These are phyloP conservation scores for Uropetala carovei DNA, from an alignment of 2,888 invertebrate species.

Conservation along the genomic window DNA sequence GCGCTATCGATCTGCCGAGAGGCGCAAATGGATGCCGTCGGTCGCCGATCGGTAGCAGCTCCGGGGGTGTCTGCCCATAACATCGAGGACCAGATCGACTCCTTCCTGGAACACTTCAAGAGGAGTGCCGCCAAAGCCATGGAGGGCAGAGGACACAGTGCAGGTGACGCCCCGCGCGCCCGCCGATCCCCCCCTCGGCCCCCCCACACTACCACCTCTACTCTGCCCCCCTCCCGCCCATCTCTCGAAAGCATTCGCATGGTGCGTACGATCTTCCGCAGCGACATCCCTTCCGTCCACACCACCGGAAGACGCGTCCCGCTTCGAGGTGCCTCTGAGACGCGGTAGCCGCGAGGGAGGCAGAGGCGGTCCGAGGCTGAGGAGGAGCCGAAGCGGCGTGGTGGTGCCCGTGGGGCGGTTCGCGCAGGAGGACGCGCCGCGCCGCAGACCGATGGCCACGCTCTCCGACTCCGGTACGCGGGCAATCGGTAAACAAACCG, in stretches of 20 bases:
- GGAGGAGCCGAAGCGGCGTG: constrained; percentile 67
- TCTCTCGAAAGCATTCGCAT: constrained; percentile 11
- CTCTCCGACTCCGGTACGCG: constrained; percentile 62
- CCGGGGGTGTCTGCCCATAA: constrained; percentile 65
- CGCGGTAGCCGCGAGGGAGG: constrained; percentile 56
- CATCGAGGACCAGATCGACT: constrained; percentile 87
- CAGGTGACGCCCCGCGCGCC: constrained; percentile 36
- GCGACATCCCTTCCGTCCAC: constrained; percentile 53
- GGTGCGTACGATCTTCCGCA: constrained; percentile 22
- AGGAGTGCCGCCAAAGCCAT: constrained; percentile 87
- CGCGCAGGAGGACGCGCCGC: constrained; percentile 37
- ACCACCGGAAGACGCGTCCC: constrained; percentile 33
- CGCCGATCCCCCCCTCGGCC: background rate
- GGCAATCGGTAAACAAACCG: constrained; percentile 51
- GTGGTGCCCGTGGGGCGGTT: constrained; percentile 41
- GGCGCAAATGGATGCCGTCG: constrained; percentile 61
- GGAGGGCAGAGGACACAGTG: constrained; percentile 76
- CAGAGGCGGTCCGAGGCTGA: constrained; percentile 62
- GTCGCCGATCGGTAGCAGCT: constrained; percentile 22
- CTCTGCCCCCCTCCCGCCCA: constrained; percentile 2
- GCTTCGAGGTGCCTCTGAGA: constrained; percentile 42
- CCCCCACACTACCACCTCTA: background rate
- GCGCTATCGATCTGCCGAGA: constrained; percentile 52
- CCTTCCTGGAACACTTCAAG: constrained; percentile 89
- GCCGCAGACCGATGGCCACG: constrained; percentile 39